phyloP scores from a whole-genome alignment of 1,140 invertebrate genomes.

The Zaprionus africanus region DNA sequence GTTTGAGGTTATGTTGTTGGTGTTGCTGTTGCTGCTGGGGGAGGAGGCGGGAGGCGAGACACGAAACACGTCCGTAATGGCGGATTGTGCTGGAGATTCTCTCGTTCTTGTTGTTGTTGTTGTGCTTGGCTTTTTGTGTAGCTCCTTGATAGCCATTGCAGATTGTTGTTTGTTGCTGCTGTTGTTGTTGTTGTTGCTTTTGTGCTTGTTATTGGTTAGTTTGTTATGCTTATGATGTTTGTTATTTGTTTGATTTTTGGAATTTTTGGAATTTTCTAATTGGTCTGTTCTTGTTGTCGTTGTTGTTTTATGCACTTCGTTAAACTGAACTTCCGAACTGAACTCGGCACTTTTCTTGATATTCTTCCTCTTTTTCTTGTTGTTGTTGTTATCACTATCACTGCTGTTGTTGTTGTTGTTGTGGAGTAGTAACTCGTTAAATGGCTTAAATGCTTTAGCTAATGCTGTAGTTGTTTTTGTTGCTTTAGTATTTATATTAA shows the following conservation, averaged over 20 bases:
- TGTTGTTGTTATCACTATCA: conserved; percentile 60
- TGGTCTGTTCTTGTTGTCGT: conserved; percentile 80
- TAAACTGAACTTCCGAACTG: conserved; percentile 60
- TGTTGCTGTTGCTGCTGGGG: background rate
- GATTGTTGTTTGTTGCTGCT: conserved; percentile 31
- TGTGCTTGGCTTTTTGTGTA: conserved; percentile 31
- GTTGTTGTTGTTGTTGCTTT: conserved; percentile 39
- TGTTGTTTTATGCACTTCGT: conserved; percentile 80
- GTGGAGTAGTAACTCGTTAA: conserved; percentile 56
- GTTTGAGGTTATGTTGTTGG: background rate
- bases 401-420: conserved; percentile 48
- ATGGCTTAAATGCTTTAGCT: conserved; percentile 74
- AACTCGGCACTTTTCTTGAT: conserved; percentile 66
- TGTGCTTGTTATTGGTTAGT: conserved; percentile 64
- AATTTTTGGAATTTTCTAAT: conserved; percentile 82
- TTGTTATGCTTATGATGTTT: conserved; percentile 63
- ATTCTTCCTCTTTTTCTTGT: conserved; percentile 37
- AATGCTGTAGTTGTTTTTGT: conserved; percentile 55
- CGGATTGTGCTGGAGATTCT: conserved; percentile 44
- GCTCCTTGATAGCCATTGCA: conserved; percentile 63
- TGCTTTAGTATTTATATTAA: conserved; percentile 31
- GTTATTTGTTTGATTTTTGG: conserved; percentile 50
- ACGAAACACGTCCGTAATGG: conserved; percentile 47
- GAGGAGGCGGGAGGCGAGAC: conserved; percentile 24
- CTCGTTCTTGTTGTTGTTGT: conserved; percentile 39